These are phyloP conservation scores for Metopia argyrocephala DNA, from an alignment of 2,888 invertebrate species.

Conservation along the genomic window DNA sequence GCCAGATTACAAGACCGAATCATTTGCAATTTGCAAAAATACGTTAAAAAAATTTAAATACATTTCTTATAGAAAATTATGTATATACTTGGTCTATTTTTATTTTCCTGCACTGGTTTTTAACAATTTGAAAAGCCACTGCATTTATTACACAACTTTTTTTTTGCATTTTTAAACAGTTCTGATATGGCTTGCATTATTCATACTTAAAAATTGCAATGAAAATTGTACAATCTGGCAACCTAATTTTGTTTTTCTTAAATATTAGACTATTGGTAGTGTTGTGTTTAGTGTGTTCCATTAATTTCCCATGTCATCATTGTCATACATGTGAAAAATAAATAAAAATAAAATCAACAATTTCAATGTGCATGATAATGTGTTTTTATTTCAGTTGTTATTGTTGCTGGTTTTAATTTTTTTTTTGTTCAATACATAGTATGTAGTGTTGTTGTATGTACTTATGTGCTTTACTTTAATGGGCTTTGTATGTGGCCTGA, in stretches of 20 bases:
- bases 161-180: slow-evolving; percentile 1
- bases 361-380: slow-evolving; percentile 3
- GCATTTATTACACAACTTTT: not conserved
- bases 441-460: slow-evolving; percentile 18
- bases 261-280: too few species aligned
- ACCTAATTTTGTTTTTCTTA: slow-evolving; percentile 45
- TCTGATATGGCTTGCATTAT: not conserved
- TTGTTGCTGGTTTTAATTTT: not conserved
- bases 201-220: slow-evolving; percentile 38
- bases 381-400: not conserved
- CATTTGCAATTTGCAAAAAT: too few species aligned
- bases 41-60: too few species aligned
- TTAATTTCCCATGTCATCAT: slow-evolving; percentile 57
- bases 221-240: slow-evolving; percentile 52
- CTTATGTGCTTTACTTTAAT: slow-evolving; percentile 41
- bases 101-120: not conserved
- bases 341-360: not conserved
- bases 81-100: not conserved
- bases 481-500: slow-evolving; percentile 64
- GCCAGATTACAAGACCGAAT: not conserved
- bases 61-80: too few species aligned
- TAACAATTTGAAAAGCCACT: not conserved
- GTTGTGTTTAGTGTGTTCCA: slow-evolving; percentile 50
- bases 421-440: slow-evolving; percentile 37
- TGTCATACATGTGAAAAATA: slow-evolving; percentile 37